A percentile compares a stretch with the other conserved stretches of the same genome.
phyloP scores from a whole-genome alignment of 23 tunicate species.

The Styela plicata region DNA sequence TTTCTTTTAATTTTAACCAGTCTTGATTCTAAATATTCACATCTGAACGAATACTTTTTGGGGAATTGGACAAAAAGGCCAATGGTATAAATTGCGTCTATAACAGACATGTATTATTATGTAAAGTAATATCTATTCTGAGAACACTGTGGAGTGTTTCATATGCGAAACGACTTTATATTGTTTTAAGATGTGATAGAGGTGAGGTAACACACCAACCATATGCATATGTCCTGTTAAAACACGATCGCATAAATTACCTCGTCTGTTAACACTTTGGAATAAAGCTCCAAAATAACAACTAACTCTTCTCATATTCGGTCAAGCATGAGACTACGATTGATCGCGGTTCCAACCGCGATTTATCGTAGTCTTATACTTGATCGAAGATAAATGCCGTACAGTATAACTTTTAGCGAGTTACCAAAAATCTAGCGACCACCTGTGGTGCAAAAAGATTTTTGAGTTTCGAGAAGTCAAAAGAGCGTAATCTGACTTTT shows the following conservation, averaged over 20 bases:
- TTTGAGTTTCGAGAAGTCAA: background rate
- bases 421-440: background rate
- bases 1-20: no score
- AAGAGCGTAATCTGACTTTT: background rate
- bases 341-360: background rate
- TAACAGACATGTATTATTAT: no score
- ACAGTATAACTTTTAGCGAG: background rate
- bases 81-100: no score
- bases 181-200: no score
- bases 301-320: background rate
- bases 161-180: no score
- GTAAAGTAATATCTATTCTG: no score
- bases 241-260: background rate
- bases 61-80: no score
- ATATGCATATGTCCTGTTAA: background rate
- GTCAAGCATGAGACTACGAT: background rate
- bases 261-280: background rate
- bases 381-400: background rate
- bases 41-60: no score
- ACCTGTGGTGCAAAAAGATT: background rate
- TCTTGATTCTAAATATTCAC: no score
- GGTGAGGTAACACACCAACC: background rate
- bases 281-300: background rate
- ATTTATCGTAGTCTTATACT: background rate
- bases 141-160: no score